These are phyloP conservation scores for Aporophyla nigra DNA, from an alignment of 2,888 invertebrate species.

Conservation along the genomic window DNA sequence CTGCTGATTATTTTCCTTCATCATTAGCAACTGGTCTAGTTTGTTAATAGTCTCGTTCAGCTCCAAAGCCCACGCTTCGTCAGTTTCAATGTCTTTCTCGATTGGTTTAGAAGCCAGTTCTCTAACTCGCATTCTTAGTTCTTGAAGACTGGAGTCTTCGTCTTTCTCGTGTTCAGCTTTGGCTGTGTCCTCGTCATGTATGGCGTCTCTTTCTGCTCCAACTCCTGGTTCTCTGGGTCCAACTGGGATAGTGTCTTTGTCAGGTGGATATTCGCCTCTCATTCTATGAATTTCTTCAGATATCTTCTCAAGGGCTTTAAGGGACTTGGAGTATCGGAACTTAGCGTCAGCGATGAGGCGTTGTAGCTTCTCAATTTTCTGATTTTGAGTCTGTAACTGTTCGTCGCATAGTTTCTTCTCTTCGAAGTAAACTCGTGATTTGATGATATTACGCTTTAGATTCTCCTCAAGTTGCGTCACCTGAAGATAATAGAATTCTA, in stretches of 20 bases:
- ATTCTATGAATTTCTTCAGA: conserved; percentile 97
- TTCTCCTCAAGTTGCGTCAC: conserved; percentile 95
- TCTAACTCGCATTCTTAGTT: conserved; percentile 93
- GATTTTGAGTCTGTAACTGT: conserved; percentile 96
- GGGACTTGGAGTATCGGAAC: conserved; percentile 94
- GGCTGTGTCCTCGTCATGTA: conserved; percentile 81
- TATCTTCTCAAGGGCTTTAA: conserved; percentile 96
- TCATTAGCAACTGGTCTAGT: conserved; percentile 93
- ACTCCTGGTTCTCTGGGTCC: conserved; percentile 93
- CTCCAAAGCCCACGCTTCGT: conserved; percentile 94
- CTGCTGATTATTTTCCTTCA: conserved; percentile 92
- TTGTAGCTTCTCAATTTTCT: conserved; percentile 95
- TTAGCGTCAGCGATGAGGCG: conserved; percentile 95
- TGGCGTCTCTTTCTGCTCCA: conserved; percentile 92
- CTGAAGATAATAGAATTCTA: conserved; percentile 75
- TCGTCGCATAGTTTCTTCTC: conserved; percentile 96
- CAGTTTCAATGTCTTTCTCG: conserved; percentile 93
- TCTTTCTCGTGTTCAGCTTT: conserved; percentile 81
- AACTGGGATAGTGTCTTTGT: conserved; percentile 86
- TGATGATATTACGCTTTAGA: conserved; percentile 95
- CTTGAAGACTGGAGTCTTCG: conserved; percentile 92
- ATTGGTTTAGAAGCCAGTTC: conserved; percentile 94
- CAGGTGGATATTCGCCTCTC: conserved; percentile 89
- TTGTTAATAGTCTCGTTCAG: conserved; percentile 95
- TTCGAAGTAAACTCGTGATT: conserved; percentile 97